Conservation (phyloP, 1,140 invertebrate genomes). For the Trichoplusia ni region DNA sequence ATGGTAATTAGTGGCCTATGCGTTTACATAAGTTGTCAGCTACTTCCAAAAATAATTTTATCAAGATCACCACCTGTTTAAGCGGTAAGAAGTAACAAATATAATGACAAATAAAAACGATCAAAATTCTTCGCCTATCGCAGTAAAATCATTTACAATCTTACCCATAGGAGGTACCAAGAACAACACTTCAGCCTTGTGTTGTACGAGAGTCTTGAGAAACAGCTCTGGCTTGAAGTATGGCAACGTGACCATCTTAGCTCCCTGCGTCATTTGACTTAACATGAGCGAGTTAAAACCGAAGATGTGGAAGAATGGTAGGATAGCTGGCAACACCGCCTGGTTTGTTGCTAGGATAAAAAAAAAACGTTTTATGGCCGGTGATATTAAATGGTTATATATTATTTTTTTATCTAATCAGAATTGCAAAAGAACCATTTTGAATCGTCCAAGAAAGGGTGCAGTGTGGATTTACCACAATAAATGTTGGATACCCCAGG, state of each 20-base stretch:
- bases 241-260: constrained; percentile 87
- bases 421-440: no score
- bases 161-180: constrained; percentile 86
- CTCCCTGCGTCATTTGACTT: constrained; percentile 83
- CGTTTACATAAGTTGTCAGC: no score
- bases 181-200: constrained; percentile 83
- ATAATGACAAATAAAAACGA: no score
- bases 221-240: constrained; percentile 88
- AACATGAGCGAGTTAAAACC: constrained; percentile 86
- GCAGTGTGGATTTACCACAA: no score
- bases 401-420: not conserved
- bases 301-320: constrained; percentile 96
- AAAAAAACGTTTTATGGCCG: not conserved
- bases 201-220: constrained; percentile 81
- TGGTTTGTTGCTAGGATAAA: constrained; percentile 76
- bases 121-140: not conserved
- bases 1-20: no score
- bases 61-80: no score
- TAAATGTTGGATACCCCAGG: no score
- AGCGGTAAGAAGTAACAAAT: no score
- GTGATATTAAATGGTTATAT: not conserved
- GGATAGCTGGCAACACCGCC: constrained; percentile 83
- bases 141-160: constrained; percentile 17
- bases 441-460: no score
- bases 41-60: no score